Conservation (phyloP, 23 tunicate species). For the Styela clava region DNA sequence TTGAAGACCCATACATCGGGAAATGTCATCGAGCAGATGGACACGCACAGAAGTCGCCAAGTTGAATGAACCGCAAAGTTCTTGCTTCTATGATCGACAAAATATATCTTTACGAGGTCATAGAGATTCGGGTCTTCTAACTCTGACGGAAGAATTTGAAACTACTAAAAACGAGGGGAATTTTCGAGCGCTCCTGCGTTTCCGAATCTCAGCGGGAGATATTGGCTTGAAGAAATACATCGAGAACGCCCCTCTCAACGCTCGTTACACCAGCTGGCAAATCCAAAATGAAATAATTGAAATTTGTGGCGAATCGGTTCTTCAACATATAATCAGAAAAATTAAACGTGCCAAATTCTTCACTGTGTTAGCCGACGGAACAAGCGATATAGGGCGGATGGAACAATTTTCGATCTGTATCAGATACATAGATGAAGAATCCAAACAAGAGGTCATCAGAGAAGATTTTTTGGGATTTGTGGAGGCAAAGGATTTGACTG, state of each 20-base stretch:
- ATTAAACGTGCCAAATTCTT: constrained; percentile 5
- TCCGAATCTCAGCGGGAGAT: constrained; percentile 25
- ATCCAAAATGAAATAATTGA: constrained; percentile 45
- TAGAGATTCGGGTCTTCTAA: neutral
- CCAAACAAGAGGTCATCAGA: neutral
- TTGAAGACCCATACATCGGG: neutral
- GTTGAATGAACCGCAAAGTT: too few species aligned
- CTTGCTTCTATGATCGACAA: neutral
- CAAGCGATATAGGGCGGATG: constrained; percentile 22
- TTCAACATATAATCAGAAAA: neutral
- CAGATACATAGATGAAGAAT: constrained; percentile 13
- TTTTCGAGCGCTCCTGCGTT: constrained; percentile 30
- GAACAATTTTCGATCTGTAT: constrained; percentile 36
- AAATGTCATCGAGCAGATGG: too few species aligned
- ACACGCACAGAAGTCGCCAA: too few species aligned
- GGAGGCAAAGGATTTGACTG: neutral
- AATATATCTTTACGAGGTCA: constrained; percentile 2
- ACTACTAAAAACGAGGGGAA: constrained; percentile 35
- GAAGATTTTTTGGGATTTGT: too few species aligned
- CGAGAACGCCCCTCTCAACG: neutral
- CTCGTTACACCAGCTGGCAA: neutral
- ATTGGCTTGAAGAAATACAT: neutral
- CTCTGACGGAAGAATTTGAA: constrained; percentile 6
- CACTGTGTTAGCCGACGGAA: constrained; percentile 41
- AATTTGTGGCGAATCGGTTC: neutral